Base-by-base conservation (phyloP, 1,140 invertebrate genomes). In the Achatina immaculata region DNA sequence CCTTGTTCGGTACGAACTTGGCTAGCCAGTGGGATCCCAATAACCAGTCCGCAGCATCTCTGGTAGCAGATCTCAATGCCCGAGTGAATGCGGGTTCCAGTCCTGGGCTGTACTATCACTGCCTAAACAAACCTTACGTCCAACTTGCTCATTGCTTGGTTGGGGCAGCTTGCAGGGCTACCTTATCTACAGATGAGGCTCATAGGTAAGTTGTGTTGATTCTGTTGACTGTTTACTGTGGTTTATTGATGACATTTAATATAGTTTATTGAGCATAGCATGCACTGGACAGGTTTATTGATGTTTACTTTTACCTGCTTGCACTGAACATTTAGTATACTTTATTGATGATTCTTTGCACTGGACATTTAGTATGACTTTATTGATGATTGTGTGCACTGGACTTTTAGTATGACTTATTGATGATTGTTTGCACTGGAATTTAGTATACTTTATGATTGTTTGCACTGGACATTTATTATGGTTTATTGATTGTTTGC, bases 1-100 rank as follows among this genome's bases (percentile, higher is more conserved):
- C 95, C 84, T 90, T 97, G 1, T 97, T 96, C 91, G 94, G 95
- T 0, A 95, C 94, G 0, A 96, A 97, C 87, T 92, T 96, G 82
- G 92, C 93, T 19, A 93, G 93, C n/a, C 94, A 95, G 40, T 94
- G 94, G 90, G 91, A 92, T 48, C 81, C 84, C 58, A 82, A 87
- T 72, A 85, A 86, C 65, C 68, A 71, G 51, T 65, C 79, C 7
- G 81, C 81, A 21, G 40, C 78, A 9, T 75, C 83, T 0, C 75
- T 81, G 34, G 86, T 88, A 77, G 85, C 83, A 11, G 86, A 86
- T 14, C 88, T 88, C 51, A 81, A 85, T 24, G 83, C 83, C 19
- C 82, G 89, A 73, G 80, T 90, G 38, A 79, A 82, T 40, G 72
- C 85, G 42, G 86, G 89, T 51, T 72, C 78, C 21, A 87, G 86